Percentiles rank a stretch among this genome's conserved stretches.
Evolutionary conservation across 2,113 vertebrate species (phyloP).

Genomic region (Cephalophus harveyi): DNA sequence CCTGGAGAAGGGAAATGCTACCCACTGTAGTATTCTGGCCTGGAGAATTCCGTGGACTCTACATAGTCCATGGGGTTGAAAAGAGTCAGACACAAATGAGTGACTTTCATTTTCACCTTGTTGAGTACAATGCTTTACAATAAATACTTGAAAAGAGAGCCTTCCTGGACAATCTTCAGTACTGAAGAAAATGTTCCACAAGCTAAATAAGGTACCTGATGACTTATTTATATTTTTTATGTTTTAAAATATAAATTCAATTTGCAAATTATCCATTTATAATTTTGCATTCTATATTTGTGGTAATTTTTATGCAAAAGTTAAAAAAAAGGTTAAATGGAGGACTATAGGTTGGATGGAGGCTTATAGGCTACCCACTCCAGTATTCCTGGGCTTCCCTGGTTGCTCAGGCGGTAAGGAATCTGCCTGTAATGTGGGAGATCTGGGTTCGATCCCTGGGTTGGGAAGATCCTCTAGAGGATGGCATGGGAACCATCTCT

Average conservation of each 20-base stretch:
- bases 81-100: not conserved
- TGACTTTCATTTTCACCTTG: not conserved
- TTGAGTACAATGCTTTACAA: not conserved
- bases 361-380: not conserved
- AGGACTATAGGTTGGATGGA: not conserved
- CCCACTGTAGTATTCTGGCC: not conserved
- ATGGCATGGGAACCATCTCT: not conserved
- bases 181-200: not conserved
- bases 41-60: not conserved
- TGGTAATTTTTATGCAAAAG: not conserved
- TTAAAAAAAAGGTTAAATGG: not conserved
- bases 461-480: not conserved
- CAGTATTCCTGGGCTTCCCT: not conserved
- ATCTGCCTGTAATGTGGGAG: not conserved
- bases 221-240: not conserved
- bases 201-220: not conserved
- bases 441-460: not conserved
- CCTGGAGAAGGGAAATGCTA: not conserved
- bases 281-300: not conserved
- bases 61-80: not conserved
- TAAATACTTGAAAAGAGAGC: not conserved
- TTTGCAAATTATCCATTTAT: not conserved
- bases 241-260: not conserved
- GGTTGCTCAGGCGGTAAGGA: not conserved
- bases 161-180: not conserved